These are phyloP conservation scores for Pristionchus entomophagus DNA, from an alignment of 2,888 invertebrate genomes.

Conservation along the genomic window DNA sequence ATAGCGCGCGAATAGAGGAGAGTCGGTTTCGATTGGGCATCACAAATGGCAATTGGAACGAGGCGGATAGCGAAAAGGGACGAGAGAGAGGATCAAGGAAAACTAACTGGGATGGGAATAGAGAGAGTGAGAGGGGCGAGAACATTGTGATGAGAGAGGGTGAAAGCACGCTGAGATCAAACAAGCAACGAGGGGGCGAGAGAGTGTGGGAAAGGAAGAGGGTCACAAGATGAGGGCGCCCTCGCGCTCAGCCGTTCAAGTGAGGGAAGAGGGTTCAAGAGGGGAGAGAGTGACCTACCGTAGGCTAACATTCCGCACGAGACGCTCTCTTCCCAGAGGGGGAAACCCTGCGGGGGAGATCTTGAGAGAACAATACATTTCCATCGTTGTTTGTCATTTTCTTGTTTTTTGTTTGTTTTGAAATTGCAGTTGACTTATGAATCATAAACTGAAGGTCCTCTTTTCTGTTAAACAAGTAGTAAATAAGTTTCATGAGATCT, in stretches of 20 bases:
- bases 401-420: no score
- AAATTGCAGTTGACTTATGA: no score
- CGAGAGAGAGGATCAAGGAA: background rate
- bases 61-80: background rate
- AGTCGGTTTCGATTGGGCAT: background rate
- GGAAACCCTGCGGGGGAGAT: background rate
- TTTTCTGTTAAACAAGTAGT: no score
- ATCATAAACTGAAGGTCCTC: no score
- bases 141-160: background rate
- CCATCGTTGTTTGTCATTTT: no score
- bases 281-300: constrained; percentile 10
- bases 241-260: background rate
- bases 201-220: background rate
- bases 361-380: background rate
- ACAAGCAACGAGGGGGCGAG: constrained; percentile 25
- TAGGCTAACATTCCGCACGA: constrained; percentile 23
- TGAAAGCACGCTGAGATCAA: constrained; percentile 27
- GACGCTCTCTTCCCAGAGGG: background rate
- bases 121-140: background rate
- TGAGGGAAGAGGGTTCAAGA: no score
- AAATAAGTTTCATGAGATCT: no score
- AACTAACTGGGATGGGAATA: background rate
- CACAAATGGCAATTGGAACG: background rate
- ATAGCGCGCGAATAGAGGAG: no score
- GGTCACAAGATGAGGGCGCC: background rate